A percentile compares a stretch with the other conserved stretches of the same genome.
Conservation (phyloP, 1,140 invertebrate genomes). For the Probaryconus sp. region DNA sequence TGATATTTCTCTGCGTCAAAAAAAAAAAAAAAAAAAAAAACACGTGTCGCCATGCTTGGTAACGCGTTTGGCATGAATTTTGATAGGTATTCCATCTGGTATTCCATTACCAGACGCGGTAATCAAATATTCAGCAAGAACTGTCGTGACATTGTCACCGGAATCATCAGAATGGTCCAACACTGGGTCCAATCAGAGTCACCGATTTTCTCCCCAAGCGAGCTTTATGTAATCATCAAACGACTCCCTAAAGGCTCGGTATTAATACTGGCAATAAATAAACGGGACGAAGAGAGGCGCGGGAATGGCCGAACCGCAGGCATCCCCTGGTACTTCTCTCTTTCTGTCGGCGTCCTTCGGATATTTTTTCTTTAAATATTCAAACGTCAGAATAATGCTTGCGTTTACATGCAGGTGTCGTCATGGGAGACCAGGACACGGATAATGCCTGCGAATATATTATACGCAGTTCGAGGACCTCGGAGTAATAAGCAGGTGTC, state of each 20-base stretch:
- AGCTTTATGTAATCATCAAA: constrained; percentile 72
- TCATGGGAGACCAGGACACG: constrained; percentile 60
- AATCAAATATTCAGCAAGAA: constrained; percentile 9
- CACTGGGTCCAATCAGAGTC: too few species aligned
- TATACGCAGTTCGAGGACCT: constrained; percentile 20
- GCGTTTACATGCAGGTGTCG: constrained; percentile 70
- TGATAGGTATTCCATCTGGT: constrained; percentile 23
- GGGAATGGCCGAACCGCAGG: neutral
- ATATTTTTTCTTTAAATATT: constrained; percentile 59
- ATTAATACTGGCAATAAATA: constrained; percentile 72
- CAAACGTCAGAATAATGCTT: constrained; percentile 65
- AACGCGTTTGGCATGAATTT: constrained; percentile 19
- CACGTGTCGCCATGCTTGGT: constrained; percentile 19
- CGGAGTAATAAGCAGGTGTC: constrained; percentile 48
- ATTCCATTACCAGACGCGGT: neutral
- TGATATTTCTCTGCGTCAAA: too few species aligned
- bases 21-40: constrained; percentile 23
- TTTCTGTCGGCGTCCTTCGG: constrained; percentile 1
- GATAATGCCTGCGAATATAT: constrained; percentile 24
- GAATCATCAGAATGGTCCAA: neutral
- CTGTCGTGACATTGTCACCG: neutral
- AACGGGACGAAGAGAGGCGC: constrained; percentile 13
- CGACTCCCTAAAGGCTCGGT: constrained; percentile 63
- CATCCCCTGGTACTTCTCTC: constrained; percentile 4
- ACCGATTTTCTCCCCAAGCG: too few species aligned